Evolutionary conservation across 2,888 invertebrate genomes (phyloP).

Genomic region (Mimachlamys varia): DNA sequence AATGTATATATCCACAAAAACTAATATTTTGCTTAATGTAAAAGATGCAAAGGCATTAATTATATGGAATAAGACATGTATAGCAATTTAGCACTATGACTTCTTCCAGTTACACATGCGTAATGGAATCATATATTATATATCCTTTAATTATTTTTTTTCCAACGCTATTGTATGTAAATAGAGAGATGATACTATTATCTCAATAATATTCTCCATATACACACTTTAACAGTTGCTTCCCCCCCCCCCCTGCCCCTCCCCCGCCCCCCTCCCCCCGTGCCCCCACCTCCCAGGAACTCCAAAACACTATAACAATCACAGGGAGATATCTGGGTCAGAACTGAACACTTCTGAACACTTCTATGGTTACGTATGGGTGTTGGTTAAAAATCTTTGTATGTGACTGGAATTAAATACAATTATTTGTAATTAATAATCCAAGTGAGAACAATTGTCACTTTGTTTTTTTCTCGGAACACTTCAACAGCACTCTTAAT

Average conservation of each 20-base stretch:
- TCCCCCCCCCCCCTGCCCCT: neutral
- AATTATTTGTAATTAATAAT: neutral
- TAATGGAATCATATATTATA: neutral
- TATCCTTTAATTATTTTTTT: neutral
- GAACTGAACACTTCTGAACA: neutral
- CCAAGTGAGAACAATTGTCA: neutral
- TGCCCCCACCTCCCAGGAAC: neutral
- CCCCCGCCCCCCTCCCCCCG: neutral
- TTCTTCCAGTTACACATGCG: neutral
- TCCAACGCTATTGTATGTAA: neutral
- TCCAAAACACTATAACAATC: neutral
- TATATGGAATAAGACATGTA: neutral
- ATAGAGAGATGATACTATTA: neutral
- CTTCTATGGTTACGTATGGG: neutral
- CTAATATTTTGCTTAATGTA: neutral
- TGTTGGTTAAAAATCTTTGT: neutral
- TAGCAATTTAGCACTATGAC: slow-evolving; percentile 28
- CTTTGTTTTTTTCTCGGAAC: neutral
- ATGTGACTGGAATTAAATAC: slow-evolving; percentile 28
- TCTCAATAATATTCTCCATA: slow-evolving; percentile 4
- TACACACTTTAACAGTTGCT: slow-evolving; percentile 14
- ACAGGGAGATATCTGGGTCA: neutral
- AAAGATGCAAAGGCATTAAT: slow-evolving; percentile 28
- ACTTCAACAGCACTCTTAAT: neutral
- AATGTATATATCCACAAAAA: neutral